Evolutionary conservation across 1,140 invertebrate genomes (phyloP), one percentile per base, ranked within the genome.

Genomic region (Drosophila sp.): DNA sequence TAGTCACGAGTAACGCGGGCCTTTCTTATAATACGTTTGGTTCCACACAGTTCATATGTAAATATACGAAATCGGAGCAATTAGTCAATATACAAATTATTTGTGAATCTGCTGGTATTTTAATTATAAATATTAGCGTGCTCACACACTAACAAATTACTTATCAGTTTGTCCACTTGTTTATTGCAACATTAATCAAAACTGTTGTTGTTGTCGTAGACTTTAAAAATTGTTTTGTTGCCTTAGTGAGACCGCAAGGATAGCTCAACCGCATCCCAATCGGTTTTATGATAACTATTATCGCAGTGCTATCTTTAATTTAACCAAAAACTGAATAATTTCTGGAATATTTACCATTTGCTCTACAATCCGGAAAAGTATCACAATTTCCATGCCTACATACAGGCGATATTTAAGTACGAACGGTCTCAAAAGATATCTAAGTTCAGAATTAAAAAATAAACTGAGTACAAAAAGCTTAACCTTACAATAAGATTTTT

Each of bases 271-370:
- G 57, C 57, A 72, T 21, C 18, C 13, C 40, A 72, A 72, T 72
- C 70, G 54, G 38, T 27, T 18, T 54, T 25, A 38, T 66, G 51
- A 65, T 65, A 72, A 50, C 36, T 51, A 58, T 53, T 72, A 72
- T 72, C 70, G 38, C 48, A 41, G 11, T 21, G n/a, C 6, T 53
- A 64, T 43, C 27, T 29, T 21, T 32, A 63, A 16, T 57, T 41
- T 2, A 14, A 7, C 13, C 32, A 18, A 36, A 65, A 64, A 66
- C 11, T 36, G 34, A 72, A 71, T 16, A 57, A 18, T 38, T 34
- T 54, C 18, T n/a, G n/a, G n/a, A n/a, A n/a, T n/a, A n/a, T n/a
- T 50, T 36, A 27, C 13, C n/a, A 27, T 51, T 46, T 61, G 48
- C 45, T 9, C 8, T 21, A 64, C 9, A 53, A 51, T 56, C n/a